Evolutionary conservation across 2,113 vertebrate species (phyloP).

Genomic region (Cyanocitta stelleri): DNA sequence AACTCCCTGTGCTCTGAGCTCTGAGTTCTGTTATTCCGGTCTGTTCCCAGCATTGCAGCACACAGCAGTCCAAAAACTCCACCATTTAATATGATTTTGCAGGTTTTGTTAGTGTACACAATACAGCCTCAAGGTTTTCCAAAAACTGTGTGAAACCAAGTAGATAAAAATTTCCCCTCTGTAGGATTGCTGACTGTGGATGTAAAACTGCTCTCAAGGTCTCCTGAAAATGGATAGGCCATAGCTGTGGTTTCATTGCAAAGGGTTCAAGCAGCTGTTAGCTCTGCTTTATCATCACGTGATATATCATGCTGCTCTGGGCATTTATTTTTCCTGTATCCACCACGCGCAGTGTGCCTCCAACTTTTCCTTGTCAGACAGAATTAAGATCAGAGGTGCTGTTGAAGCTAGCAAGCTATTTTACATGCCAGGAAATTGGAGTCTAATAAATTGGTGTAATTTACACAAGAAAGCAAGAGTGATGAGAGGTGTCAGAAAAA

Average conservation of each 20-base stretch:
- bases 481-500: neutral
- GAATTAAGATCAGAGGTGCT: neutral
- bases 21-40: neutral
- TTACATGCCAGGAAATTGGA: neutral
- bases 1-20: neutral
- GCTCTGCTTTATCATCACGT: neutral
- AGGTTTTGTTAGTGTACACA: neutral
- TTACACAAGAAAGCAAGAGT: neutral
- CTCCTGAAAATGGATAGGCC: neutral
- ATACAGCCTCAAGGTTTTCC: neutral
- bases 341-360: accelerated
- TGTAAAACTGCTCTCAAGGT: neutral
- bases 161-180: neutral
- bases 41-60: neutral
- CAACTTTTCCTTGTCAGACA: neutral
- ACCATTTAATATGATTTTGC: neutral
- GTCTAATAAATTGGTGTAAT: neutral
- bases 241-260: neutral
- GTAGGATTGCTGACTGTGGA: neutral
- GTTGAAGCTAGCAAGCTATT: neutral
- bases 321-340: neutral
- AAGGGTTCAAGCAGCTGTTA: neutral
- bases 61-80: neutral
- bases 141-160: neutral
- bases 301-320: neutral